A percentile compares a stretch with the other conserved stretches of the same genome.
These are phyloP conservation scores for Urocyon cinereoargenteus DNA, from an alignment of 2,797 vertebrate species.

Conservation along the genomic window DNA sequence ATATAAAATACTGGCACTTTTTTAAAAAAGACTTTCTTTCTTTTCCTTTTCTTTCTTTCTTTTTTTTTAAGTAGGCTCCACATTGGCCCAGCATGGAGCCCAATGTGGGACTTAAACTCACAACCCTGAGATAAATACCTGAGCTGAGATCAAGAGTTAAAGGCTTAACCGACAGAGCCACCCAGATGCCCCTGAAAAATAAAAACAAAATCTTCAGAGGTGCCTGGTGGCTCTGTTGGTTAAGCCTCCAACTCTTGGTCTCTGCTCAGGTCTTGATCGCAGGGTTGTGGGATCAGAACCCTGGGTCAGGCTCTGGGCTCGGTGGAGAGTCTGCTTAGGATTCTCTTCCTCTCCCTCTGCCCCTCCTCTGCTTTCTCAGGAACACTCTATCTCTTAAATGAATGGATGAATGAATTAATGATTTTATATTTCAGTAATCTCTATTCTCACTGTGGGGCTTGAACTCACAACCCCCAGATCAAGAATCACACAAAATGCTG, in stretches of 20 bases:
- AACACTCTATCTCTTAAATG: neutral
- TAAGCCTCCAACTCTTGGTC: neutral
- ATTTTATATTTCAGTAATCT: neutral
- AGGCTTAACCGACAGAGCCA: neutral
- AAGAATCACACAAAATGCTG: neutral
- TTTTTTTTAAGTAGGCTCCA: neutral
- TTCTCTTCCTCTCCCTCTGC: neutral
- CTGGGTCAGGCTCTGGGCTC: neutral
- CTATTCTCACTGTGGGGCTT: neutral
- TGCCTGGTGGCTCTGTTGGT: neutral
- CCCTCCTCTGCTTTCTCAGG: neutral
- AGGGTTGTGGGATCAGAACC: neutral
- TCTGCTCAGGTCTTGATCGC: neutral
- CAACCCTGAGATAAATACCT: neutral
- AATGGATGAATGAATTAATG: neutral
- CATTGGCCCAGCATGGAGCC: neutral
- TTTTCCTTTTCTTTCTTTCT: too few species aligned
- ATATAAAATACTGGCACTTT: neutral
- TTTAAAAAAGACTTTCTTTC: neutral
- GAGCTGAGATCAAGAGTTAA: neutral
- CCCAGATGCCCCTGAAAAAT: neutral
- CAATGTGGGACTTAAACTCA: neutral
- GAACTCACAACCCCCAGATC: neutral
- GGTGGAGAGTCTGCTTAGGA: neutral
- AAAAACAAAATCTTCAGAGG: too few species aligned